phyloP scores from a whole-genome alignment of 1,140 invertebrate genomes.

The Episyrphus balteatus region DNA sequence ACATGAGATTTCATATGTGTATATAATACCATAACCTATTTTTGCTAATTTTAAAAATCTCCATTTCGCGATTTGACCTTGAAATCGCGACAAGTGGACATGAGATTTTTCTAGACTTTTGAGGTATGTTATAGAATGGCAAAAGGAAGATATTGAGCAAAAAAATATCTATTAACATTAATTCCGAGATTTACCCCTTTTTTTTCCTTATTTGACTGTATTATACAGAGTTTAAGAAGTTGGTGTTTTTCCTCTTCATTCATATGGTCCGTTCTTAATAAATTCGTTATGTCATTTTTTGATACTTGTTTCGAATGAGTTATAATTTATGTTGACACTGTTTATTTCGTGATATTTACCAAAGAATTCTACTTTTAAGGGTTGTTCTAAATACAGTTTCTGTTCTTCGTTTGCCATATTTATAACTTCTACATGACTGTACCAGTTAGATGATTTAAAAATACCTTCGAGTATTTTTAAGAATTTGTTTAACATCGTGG shows the following conservation, averaged over 20 bases:
- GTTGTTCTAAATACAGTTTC: conserved; percentile 1
- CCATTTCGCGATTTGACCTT: too few relatives aligned
- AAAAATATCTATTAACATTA: too few relatives aligned
- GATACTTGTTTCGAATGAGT: too few relatives aligned
- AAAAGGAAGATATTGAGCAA: too few relatives aligned
- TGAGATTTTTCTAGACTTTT: too few relatives aligned
- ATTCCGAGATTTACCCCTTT: too few relatives aligned
- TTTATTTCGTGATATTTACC: neutral
- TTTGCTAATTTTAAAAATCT: too few relatives aligned
- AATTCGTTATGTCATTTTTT: neutral
- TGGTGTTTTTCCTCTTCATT: conserved; percentile 2
- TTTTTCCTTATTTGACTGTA: too few relatives aligned
- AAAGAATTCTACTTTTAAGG: neutral
- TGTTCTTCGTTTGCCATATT: neutral
- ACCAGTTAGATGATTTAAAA: conserved; percentile 2
- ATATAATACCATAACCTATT: too few relatives aligned
- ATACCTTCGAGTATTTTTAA: conserved; percentile 3
- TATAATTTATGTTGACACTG: neutral
- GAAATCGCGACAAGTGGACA: too few relatives aligned
- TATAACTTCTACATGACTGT: conserved; percentile 1
- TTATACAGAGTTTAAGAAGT: neutral
- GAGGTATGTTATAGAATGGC: too few relatives aligned
- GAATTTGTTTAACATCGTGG: neutral
- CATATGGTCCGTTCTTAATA: conserved; percentile 1
- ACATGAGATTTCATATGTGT: too few relatives aligned